These are phyloP conservation scores for Carassius gibelio DNA, from an alignment of 2,113 vertebrate genomes.

Conservation along the genomic window DNA sequence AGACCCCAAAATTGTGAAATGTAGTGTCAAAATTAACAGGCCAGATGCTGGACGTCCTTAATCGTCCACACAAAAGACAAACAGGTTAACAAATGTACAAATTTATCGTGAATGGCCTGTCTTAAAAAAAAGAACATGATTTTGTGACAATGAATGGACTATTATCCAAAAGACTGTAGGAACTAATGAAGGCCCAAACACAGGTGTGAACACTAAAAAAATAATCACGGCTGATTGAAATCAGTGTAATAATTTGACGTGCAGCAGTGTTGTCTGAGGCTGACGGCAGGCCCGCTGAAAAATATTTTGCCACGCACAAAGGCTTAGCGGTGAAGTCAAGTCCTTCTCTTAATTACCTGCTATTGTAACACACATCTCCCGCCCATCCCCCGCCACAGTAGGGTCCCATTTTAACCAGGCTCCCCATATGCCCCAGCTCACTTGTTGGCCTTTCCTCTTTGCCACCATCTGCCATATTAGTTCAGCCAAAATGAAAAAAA, in stretches of 20 bases:
- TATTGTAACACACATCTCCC: slow-evolving; percentile 75
- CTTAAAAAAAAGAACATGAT: background rate
- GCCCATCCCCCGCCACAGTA: slow-evolving; percentile 86
- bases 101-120: background rate
- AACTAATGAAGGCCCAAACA: slow-evolving; percentile 54
- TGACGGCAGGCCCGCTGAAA: slow-evolving; percentile 53
- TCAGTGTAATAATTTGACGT: slow-evolving; percentile 39
- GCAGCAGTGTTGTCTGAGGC: slow-evolving; percentile 51
- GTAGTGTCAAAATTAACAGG: background rate
- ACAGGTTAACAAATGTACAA: background rate
- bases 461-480: slow-evolving; percentile 95
- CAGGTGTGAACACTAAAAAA: slow-evolving; percentile 48
- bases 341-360: slow-evolving; percentile 80
- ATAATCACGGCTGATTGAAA: slow-evolving; percentile 50
- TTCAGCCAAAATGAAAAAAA: slow-evolving; percentile 83
- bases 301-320: slow-evolving; percentile 61
- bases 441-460: slow-evolving; percentile 91
- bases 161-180: slow-evolving; percentile 43
- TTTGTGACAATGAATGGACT: background rate
- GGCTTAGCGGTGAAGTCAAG: slow-evolving; percentile 72
- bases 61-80: background rate
- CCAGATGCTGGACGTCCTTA: background rate
- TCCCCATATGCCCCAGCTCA: slow-evolving; percentile 96
- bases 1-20: background rate
- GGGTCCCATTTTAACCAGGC: slow-evolving; percentile 97